Conservation (phyloP, 2,113 vertebrate species). For the Labeo rohita region DNA sequence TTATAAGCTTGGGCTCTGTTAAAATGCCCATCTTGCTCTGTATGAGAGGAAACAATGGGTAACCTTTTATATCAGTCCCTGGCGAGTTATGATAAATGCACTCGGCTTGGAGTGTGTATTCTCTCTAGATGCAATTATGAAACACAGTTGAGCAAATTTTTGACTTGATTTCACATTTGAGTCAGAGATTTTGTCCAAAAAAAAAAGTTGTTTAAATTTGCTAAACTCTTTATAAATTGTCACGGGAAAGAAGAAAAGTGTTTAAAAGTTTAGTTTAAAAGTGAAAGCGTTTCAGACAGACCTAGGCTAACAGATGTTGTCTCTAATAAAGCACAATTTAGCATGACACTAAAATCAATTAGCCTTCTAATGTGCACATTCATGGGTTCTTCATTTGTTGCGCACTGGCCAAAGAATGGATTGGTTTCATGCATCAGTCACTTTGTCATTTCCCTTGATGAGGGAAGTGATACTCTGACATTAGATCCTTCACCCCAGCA, state of each 20-base stretch:
- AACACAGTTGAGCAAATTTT: neutral
- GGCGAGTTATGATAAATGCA: constrained; percentile 17
- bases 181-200: no score
- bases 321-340: constrained; percentile 50
- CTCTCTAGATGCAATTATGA: neutral
- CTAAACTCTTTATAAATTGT: neutral
- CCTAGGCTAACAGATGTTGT: constrained; percentile 57
- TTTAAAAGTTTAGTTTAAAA: neutral
- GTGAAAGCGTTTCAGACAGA: neutral
- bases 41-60: neutral
- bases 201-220: neutral
- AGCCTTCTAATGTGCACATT: constrained; percentile 8
- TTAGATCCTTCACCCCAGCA: constrained; percentile 1
- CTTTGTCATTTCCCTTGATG: constrained; percentile 21
- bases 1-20: neutral
- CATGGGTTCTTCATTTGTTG: neutral
- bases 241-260: neutral
- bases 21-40: constrained; percentile 21
- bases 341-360: constrained; percentile 22
- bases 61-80: constrained; percentile 5
- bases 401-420: constrained; percentile 40
- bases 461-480: constrained; percentile 5
- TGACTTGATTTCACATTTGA: neutral
- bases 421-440: constrained; percentile 23
- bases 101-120: neutral